Base-by-base conservation (phyloP, 2,888 invertebrate species). In the Limenitis camilla region DNA sequence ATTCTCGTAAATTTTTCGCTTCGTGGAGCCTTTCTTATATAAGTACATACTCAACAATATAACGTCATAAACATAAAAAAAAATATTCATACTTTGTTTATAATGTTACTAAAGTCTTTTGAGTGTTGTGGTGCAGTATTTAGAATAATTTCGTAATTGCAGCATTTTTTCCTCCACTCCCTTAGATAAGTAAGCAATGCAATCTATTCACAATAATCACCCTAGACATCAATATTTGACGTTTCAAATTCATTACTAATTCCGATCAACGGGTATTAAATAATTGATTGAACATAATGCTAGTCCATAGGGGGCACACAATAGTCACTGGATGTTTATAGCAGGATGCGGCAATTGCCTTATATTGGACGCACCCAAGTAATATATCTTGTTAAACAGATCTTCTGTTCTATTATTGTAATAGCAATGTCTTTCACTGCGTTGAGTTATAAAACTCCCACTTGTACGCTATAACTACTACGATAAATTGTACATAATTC, bases 261-360 rank as follows among this genome's bases (percentile, higher is more conserved):
- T 56, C 43, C 29, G 41, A 52, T 50, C 48, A 52, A 49, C 54
- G 55, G 46, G 55, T 47, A 52, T 42, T 59, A 61, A 60, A 56
- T 57, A 60, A 64, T 67, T 69, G 64, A 69, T 68, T 61, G 61
- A 64, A 61, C 55, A 58, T 64, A 67, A 61, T 58, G 60, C 63
- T 64, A 53, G 60, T 52, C 67, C 62, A 62, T 53, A 49, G 53
- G 53, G 61, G 55, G 60, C 47, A 57, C 64, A 65, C 65, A 65
- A 64, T 63, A 56, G 55, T 48, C 53, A 60, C 49, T 51, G 30
- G 56, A 53, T 60, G 52, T 50, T 54, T 55, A 56, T 56, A 53
- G 49, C 70, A 72, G 74, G 77, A 76, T 71, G 68, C 65, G 68
- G 64, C 61, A 86, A 86, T 86, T 85, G 82, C 75, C 71, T 78